Base-by-base conservation (phyloP, 64 coral and sea anemone species). In the Pocillopora verrucosa region DNA sequence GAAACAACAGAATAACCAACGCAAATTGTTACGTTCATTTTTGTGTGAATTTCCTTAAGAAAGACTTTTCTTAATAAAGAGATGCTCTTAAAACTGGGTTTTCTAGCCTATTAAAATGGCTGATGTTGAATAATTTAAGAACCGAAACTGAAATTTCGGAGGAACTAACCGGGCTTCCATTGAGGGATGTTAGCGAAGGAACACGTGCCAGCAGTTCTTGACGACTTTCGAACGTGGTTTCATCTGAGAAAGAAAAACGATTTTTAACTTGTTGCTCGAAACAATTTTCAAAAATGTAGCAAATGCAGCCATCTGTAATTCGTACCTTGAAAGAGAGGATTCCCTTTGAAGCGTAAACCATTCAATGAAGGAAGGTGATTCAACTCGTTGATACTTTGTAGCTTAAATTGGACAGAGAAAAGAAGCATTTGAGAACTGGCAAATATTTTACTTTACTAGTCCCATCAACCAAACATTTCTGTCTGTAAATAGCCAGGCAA, bases 161-260 rank as follows among this genome's bases (percentile, higher is more conserved):
- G 36, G 3, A 51, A 93, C 94, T 93, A 62, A 98, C 96, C 82
- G 73, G n/a, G 67, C 93, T 95, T 69, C 86, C 69, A 89, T 98
- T 98, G 13, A 98, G 83, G 41, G 58, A 88, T 10, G 80, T 87
- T 56, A 95, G 75, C 16, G 87, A 88, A n/a, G 90, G 79, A 56
- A 98, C 69, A 2, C 96, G 90, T n/a, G 93, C 96, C 24, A 98
- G 76, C 56, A 98, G 59, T 59, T 98, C 96, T 67, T 91, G 91
- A 22, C 96, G 90, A 84, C 76, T 95, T 60, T 86, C 84, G 79
- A 91, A 98, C 17, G 84, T 84, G 67, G 93, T 98, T 17, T 89
- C 74, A 78, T 69, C 91, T 95, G 74, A 35, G 34, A 64, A 20
- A 87, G 24, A 37, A 74, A 61, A 88, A 58, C 19, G 74, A 67